phyloP scores from a whole-genome alignment of 2,113 vertebrate genomes.

The Oreochromis niloticus region DNA sequence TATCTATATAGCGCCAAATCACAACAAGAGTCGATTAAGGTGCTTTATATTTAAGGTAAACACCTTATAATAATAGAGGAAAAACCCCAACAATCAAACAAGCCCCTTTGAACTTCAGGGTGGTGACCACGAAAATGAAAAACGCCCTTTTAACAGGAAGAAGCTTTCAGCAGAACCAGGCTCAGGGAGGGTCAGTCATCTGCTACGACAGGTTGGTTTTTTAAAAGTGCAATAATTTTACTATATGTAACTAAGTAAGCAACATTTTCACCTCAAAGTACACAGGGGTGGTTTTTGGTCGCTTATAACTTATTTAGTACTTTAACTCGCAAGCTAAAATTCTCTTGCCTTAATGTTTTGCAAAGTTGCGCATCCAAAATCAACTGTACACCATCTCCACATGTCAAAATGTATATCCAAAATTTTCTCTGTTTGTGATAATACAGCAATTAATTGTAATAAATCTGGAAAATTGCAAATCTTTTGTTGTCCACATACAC shows the following conservation, averaged over 20 bases:
- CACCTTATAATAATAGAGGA: not conserved
- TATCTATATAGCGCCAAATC: not conserved
- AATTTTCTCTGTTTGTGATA: rapidly evolving
- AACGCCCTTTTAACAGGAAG: not conserved
- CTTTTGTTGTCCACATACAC: not conserved
- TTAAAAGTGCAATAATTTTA: not conserved
- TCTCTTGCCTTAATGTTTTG: too few species aligned
- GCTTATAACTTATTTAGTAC: not conserved
- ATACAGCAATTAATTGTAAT: not conserved
- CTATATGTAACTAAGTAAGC: not conserved
- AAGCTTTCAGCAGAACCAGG: not conserved
- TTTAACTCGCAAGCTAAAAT: too few species aligned
- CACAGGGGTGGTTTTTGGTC: not conserved
- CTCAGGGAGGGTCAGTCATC: not conserved
- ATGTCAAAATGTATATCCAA: not conserved
- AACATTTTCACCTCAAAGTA: not conserved
- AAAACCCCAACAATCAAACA: not conserved
- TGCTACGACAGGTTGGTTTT: not conserved
- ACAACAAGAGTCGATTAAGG: not conserved
- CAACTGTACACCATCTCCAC: not conserved
- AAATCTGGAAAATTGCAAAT: not conserved
- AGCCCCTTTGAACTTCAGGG: not conserved
- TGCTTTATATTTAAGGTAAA: not conserved
- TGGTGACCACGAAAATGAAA: not conserved
- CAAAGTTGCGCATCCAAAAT: too few species aligned